Base-by-base conservation (phyloP, 2,888 invertebrate genomes). In the Tricholauxania praeusta region DNA sequence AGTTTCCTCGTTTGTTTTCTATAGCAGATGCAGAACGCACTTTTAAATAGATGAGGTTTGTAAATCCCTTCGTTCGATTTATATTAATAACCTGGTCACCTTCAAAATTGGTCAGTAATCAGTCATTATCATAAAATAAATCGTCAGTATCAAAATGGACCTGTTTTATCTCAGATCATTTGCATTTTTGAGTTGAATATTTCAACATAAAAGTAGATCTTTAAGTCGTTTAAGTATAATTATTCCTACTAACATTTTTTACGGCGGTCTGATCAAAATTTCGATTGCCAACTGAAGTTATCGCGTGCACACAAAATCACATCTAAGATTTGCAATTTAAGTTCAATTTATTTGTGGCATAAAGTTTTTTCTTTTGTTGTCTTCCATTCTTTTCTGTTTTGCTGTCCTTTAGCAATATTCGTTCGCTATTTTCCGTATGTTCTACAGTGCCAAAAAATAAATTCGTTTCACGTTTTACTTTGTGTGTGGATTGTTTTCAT, bases 341-440 rank as follows among this genome's bases (percentile, higher is more conserved):
- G 63, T 63, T 63, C 63, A 39, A 63, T 39, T 63, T 66, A 51
- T 28, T 17, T 53, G 28, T 57, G 48, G 48, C 64, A 64, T 28
- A 51, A 22, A 19, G 28, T 32, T 55, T 32, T 66, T 17, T 47
- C 28, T 12, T 32, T 60, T 49, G 22, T 12, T 39, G 10, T 52
- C 51, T 39, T 48, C 12, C 22, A 15, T 10, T n/a, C 22, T 57
- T 12, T 53, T 17, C 10, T 51, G 2, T 74, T 77, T 75, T 74
- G 71, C 71, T 75, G 71, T 70, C 69, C 60, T 73, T 72, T 74
- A 67, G 69, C 60, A 69, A 60, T 65, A 76, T 72, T 73, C 66
- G 70, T n/a, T 32, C 66, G 70, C 63, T 48, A 53, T 71, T 63
- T 53, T 63, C 5, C 59, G 17, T 28, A 17, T 63, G 48, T 60